phyloP scores from a whole-genome alignment of 2,888 invertebrate species.

The Branchipolynoe longqiensis region DNA sequence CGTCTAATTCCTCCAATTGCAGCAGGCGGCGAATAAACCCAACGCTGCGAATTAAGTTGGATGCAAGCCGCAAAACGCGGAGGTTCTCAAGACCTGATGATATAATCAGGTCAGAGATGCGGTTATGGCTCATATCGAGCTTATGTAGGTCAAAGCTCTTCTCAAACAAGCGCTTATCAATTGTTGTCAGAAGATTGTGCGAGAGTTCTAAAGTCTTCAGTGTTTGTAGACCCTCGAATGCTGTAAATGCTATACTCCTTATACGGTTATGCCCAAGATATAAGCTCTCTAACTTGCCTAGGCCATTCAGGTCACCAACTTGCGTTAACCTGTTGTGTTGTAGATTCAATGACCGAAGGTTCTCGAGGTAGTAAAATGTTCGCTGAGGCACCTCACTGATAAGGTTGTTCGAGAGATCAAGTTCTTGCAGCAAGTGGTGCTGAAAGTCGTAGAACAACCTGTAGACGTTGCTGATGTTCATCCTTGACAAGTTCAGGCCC shows the following conservation, averaged over 20 bases:
- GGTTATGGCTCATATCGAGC: conserved; percentile 66
- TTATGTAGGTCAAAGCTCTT: conserved; percentile 61
- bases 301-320: conserved; percentile 62
- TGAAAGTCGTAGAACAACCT: conserved; percentile 66
- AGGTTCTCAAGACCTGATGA: conserved; percentile 66
- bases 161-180: conserved; percentile 62
- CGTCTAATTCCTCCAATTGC: conserved; percentile 68
- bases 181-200: conserved; percentile 70
- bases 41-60: conserved; percentile 66
- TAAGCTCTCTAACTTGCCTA: conserved; percentile 60
- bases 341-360: conserved; percentile 68
- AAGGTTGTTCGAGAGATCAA: conserved; percentile 69
- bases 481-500: conserved; percentile 59
- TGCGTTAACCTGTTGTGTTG: conserved; percentile 67
- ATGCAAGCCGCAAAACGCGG: conserved; percentile 59
- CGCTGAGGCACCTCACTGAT: conserved; percentile 63
- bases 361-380: conserved; percentile 66
- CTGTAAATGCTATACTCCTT: conserved; percentile 62
- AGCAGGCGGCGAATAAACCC: conserved; percentile 62
- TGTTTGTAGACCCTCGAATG: conserved; percentile 68
- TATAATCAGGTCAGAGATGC: conserved; percentile 61
- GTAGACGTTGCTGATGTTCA: conserved; percentile 63
- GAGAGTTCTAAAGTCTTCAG: conserved; percentile 69
- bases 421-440: conserved; percentile 66
- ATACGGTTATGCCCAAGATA: conserved; percentile 62